Base-by-base conservation (phyloP, 1,140 invertebrate species). In the Eumeta japonica region DNA sequence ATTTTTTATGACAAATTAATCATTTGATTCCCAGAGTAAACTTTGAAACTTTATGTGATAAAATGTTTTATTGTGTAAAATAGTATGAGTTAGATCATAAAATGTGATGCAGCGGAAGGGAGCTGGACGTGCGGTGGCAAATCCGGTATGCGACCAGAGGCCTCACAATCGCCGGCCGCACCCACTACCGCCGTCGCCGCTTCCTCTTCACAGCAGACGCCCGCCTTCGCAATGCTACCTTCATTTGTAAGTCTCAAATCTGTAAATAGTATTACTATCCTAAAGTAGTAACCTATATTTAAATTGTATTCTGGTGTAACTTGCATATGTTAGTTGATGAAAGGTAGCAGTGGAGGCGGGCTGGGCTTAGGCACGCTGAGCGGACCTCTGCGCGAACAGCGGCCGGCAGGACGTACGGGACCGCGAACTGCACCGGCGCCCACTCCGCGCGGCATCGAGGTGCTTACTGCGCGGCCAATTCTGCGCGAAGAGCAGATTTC, bases 401-500 rank as follows among this genome's bases (percentile, higher is more conserved):
- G 57, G 59, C 34, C 45, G 54, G 5, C 48, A 40, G 37, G 45
- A 48, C 41, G 39, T 28, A 35, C 40, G 46, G 11, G 33, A 40
- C 41, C 44, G 39, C 41, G 28, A 42, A 13, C 31, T 38, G 38
- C 11, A 41, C 35, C 30, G 38, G 38, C 52, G 18, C 54, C 49
- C 36, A 45, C 59, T 50, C 32, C 61, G 55, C 41, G 52, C 54
- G 45, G 54, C 58, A 16, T 54, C 29, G 71, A 66, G 46, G 56
- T 65, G 42, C 52, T 73, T 15, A 64, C 62, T 7, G 56, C 68
- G 14, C 52, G 89, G 32, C 90, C 92, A 19, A 95, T 97, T 31
- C 91, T 97, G 30, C 89, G 89, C 41, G 90, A 94, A 55, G 92
- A 94, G 62, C 91, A 94, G 68, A 80, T 97, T 37, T 90, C 87